A percentile compares a stretch with the other conserved stretches of the same genome.
Evolutionary conservation across 2,113 vertebrate species (phyloP).

Genomic region (Sus scrofa): DNA sequence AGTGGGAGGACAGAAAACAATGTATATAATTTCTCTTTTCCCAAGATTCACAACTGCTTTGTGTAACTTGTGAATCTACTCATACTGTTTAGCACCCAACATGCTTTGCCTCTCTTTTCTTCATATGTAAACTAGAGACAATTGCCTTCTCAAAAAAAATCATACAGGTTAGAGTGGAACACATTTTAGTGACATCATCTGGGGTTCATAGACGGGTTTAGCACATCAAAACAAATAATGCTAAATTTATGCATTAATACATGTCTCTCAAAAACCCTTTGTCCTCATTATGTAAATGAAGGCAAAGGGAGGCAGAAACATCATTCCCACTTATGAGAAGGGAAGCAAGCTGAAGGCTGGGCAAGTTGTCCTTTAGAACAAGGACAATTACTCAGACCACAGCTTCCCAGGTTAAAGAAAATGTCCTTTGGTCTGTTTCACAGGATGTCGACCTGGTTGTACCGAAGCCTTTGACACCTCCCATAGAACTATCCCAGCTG

Average conservation of each 20-base stretch:
- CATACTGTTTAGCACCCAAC: background rate
- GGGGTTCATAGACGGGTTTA: background rate
- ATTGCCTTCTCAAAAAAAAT: background rate
- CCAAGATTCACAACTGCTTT: background rate
- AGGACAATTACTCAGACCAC: background rate
- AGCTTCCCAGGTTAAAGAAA: background rate
- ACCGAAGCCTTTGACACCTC: slow-evolving; percentile 47
- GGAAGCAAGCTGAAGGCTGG: background rate
- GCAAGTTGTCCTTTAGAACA: background rate
- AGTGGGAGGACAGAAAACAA: background rate
- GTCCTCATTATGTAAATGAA: background rate
- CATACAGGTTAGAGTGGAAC: background rate
- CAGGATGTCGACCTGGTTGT: slow-evolving; percentile 49
- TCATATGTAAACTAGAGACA: slow-evolving; percentile 5
- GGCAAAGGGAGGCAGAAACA: background rate
- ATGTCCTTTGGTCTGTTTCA: slow-evolving; percentile 51
- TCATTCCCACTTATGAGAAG: background rate
- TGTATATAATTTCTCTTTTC: background rate
- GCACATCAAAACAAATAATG: background rate
- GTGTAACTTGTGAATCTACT: background rate
- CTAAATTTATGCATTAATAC: background rate
- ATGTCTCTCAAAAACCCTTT: background rate
- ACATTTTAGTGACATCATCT: background rate
- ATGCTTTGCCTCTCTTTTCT: background rate
- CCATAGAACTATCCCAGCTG: slow-evolving; percentile 20